Base-by-base conservation (phyloP, 2,113 vertebrate genomes). In the Cepphus grylle region DNA sequence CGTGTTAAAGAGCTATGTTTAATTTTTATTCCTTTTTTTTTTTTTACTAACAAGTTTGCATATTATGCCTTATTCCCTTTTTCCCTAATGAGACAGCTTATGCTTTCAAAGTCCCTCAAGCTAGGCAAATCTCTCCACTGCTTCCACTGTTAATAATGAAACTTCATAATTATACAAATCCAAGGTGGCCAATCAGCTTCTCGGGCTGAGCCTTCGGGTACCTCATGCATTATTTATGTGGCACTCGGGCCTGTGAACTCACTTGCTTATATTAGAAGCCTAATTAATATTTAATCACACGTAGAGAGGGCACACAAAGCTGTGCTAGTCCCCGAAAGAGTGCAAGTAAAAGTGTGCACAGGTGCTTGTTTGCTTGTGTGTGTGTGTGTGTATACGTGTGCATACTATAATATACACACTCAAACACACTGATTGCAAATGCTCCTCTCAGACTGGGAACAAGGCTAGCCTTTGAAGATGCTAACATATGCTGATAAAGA, bases 111-210 rank as follows among this genome's bases (percentile, higher is more conserved):
- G 98, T 98, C 98, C 98, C 98, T 98, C 98, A 98, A 98, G 98
- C 98, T 98, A 98, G 95, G 98, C 97, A 98, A 98, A 98, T 98
- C 98, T 98, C 97, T 98, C 95, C 84, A 98, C 97, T 91, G 96
- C 98, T 98, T 98, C 97, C 96, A 98, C 98, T 98, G 98, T 97
- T 98, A 98, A 98, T 98, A 98, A 98, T 98, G 97, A 98, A 98
- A 98, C 98, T 98, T 98, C 96, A 98, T 98, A 98, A 98, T 98
- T 98, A 98, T 98, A 98, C 98, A 98, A 98, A 98, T 98, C 98
- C 98, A 97, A 98, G 97, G 98, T 98, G 98, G 98, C 98, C 98
- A 98, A 98, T 98, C 98, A 98, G 98, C 97, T 98, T 98, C 97
- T 97, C 95, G 0, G 98, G 97, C 98, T 98, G 96, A 98, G 98